phyloP scores from a whole-genome alignment of 2,888 invertebrate species.

The Nomada lathburiana region DNA sequence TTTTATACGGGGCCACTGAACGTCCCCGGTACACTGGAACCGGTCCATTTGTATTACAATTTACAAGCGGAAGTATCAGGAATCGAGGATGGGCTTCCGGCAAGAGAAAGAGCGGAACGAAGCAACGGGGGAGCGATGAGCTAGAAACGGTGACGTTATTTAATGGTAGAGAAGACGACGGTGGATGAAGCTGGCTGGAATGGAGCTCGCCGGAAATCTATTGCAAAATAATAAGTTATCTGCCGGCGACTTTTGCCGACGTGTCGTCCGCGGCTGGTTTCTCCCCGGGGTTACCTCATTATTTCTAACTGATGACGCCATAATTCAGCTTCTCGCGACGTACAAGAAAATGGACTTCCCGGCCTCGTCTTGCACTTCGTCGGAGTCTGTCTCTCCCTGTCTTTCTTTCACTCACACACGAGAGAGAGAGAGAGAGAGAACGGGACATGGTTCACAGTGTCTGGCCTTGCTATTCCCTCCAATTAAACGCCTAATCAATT shows the following conservation, averaged over 20 bases:
- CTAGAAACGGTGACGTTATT: constrained; percentile 37
- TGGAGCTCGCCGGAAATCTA: constrained; percentile 69
- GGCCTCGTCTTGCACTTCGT: constrained; percentile 61
- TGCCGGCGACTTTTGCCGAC: constrained; percentile 76
- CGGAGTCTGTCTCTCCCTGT: neutral
- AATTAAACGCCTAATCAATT: constrained; percentile 79
- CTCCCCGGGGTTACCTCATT: constrained; percentile 78
- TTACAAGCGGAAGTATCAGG: constrained; percentile 3
- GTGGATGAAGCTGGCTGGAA: constrained; percentile 18
- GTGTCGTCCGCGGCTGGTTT: constrained; percentile 73
- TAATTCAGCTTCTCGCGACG: constrained; percentile 79
- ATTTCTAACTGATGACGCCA: constrained; percentile 82
- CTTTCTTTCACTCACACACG: constrained; percentile 4
- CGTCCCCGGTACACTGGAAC: neutral
- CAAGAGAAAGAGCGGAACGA: too few species aligned
- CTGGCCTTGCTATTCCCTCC: constrained; percentile 72
- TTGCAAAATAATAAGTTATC: constrained; percentile 80
- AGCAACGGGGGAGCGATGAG: constrained; percentile 13
- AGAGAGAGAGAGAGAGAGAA: neutral
- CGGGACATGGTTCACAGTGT: constrained; percentile 59
- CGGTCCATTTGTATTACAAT: constrained; percentile 18
- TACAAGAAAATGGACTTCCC: constrained; percentile 80
- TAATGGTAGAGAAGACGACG: constrained; percentile 19
- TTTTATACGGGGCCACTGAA: neutral
- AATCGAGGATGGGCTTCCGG: neutral